Base-by-base conservation (phyloP, 2,888 invertebrate genomes). In the Erebia ligea region DNA sequence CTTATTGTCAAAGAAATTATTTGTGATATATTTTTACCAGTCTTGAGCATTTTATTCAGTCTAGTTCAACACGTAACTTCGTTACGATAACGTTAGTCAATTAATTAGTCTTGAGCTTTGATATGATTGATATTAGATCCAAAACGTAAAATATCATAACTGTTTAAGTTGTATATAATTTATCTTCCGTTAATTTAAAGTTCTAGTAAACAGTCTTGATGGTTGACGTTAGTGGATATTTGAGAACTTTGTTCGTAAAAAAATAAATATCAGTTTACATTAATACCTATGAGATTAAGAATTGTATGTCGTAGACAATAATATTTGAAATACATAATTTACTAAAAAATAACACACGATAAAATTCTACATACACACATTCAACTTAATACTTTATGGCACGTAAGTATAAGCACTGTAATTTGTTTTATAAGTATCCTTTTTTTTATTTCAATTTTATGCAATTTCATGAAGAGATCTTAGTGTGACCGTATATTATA, bases 101-200 rank as follows among this genome's bases (percentile, higher is more conserved):
- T 72, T 71, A 72, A 74, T 67, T 72, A 76, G 76, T 76, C 75
- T 75, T 76, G 64, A 68, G 69, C 62, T 48, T 62, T 59, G 68
- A 71, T 71, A 68, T 68, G 61, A 54, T 45, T 59, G 56, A 40
- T 62, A 50, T 71, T 48, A 63, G 21, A 62, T 21, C 66, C 68
- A 72, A 68, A 56, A 61, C 67, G 62, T 61, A 57, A 61, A 71
- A 54, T 67, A 72, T 72, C 72, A 72, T 69, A 73, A 70, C 65
- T 71, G 65, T 69, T 73, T 34, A 59, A 50, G 70, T 69, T n/a
- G 5, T 11, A 11, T 54, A 11, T 34, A 1, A 54, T 25, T 17
- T 9, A 1, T 21, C 21, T 62, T 62, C 45, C 45, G 54, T 48
- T 21, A 13, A 54, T 13, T 34, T 21, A 34, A 21, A 59, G 58